These are phyloP conservation scores for Eulemur coronatus DNA, from an alignment of 2,797 vertebrate genomes.

Conservation along the genomic window DNA sequence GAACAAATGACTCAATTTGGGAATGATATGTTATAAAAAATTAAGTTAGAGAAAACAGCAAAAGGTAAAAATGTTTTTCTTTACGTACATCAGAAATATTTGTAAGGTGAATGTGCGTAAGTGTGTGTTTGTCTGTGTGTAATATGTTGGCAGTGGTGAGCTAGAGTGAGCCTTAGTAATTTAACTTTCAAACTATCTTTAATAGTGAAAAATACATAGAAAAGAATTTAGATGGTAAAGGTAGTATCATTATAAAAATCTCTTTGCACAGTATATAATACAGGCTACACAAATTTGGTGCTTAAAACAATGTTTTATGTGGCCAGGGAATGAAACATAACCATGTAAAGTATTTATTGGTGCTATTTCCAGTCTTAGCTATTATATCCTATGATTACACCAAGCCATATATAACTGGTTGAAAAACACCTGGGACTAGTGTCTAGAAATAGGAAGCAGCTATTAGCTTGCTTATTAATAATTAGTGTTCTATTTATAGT, in stretches of 20 bases:
- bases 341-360: not conserved
- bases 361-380: not conserved
- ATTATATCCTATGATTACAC: not conserved
- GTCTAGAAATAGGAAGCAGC: not conserved
- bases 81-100: not conserved
- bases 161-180: not conserved
- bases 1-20: constrained; percentile 44
- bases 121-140: not conserved
- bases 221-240: not conserved
- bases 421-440: not conserved
- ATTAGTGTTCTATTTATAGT: not conserved
- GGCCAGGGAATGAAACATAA: not conserved
- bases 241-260: not conserved
- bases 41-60: not conserved
- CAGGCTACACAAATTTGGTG: not conserved
- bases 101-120: not conserved
- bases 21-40: not conserved
- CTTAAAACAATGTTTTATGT: not conserved
- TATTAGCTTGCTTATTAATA: not conserved
- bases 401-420: not conserved
- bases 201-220: not conserved
- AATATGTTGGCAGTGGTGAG: not conserved
- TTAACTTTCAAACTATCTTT: not conserved
- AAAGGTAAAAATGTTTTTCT: not conserved
- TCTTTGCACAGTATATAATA: not conserved